Base-by-base conservation (phyloP, 37 sponge, comb jelly and placozoan genomes). In the Tethya wilhelma region DNA sequence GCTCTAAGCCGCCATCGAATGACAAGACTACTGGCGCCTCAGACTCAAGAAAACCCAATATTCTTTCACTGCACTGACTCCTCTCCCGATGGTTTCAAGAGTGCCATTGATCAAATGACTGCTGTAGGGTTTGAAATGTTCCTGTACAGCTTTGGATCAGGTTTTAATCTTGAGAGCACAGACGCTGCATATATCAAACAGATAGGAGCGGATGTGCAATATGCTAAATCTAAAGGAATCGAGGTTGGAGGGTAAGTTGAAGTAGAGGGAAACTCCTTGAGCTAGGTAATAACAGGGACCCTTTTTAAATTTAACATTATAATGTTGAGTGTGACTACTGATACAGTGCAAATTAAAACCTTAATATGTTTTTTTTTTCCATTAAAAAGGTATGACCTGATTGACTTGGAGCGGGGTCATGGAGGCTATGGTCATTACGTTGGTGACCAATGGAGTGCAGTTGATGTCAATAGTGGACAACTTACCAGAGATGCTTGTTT, bases 1-100 rank as follows among this genome's bases (percentile, higher is more conserved):
- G 82, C 76, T 2, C 83, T 88, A 43, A 88, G 89, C 44, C 75
- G 89, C 14, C 83, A 82, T 31, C 37, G 83, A 55, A 74, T 88
- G 83, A 88, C 89, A 7, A 69, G 89, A 11, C 71, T 88, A 17
- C 67, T 88, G 31, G 71, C 75, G 14, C 89, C 89, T 22, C 82
- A 88, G 36, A 88, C 89, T 29, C 89, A 88, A 41, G 89, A 88
- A 58, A 88, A 88, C 57, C 89, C 89, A 28, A 88, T 88, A 41
- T 88, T 88, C 78, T 80, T 88, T 36, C 89, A 88, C 29, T 68
- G 69, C 23, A 88, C 89, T 23, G 39, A 86, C 57, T 25, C 39
- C 30, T 65, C 45, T 5, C 38, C 55, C 19, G 34, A 6, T 4
- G 71, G 43, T 0, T 80, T 73, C 36, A 55, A 44, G 45, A 59